Evolutionary conservation across 2,797 vertebrate genomes (phyloP).

Genomic region (Xerus rutilus): DNA sequence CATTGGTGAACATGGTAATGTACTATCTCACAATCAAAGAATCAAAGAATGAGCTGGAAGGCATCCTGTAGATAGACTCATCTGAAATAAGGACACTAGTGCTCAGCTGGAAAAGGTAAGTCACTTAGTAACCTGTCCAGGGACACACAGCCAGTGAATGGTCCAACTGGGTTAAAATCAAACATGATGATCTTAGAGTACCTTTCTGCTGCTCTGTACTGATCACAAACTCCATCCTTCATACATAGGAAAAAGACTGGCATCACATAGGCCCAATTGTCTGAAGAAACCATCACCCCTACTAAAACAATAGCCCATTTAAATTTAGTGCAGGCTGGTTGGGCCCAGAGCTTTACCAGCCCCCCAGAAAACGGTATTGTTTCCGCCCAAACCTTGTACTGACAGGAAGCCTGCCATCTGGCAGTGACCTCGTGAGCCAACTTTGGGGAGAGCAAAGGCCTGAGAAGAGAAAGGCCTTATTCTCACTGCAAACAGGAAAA

Average conservation of each 20-base stretch:
- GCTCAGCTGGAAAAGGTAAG: background rate
- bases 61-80: background rate
- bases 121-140: background rate
- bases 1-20: background rate
- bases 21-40: background rate
- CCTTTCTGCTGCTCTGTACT: background rate
- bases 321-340: conserved; percentile 34
- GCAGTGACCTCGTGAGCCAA: conserved; percentile 76
- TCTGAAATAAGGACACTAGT: background rate
- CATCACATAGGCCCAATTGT: conserved; percentile 36
- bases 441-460: conserved; percentile 79
- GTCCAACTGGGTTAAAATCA: background rate
- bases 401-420: conserved; percentile 81
- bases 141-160: background rate
- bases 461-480: conserved; percentile 82
- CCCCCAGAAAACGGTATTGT: conserved; percentile 77
- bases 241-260: conserved; percentile 3
- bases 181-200: background rate
- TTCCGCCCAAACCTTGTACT: conserved; percentile 60
- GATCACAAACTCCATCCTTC: background rate
- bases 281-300: conserved; percentile 42
- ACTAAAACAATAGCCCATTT: conserved; percentile 76
- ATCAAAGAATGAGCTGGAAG: background rate
- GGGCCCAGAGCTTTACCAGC: conserved; percentile 38
- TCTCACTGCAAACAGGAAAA: conserved; percentile 74